phyloP scores from a whole-genome alignment of 2,113 vertebrate species.

The Rhinolophus sinicus region DNA sequence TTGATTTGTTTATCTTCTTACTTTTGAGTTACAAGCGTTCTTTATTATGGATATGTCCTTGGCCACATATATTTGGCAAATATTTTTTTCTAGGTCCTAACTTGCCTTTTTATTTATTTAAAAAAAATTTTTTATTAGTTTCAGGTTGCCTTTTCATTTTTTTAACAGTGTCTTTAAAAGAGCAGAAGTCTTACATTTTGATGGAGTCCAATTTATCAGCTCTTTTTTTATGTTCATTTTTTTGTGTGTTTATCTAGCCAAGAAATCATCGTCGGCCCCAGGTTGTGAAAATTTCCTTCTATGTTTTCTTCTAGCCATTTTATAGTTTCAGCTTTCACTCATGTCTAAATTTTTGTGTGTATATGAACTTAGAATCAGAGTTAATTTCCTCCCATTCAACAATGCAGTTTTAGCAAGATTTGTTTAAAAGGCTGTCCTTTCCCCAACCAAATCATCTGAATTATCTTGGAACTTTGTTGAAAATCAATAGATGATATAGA shows the following conservation, averaged over 20 bases:
- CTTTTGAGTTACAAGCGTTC: neutral
- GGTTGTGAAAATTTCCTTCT: neutral
- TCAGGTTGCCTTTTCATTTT: neutral
- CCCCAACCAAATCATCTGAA: neutral
- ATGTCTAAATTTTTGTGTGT: neutral
- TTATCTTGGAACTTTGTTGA: neutral
- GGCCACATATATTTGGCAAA: neutral
- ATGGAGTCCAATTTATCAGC: neutral
- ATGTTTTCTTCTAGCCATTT: neutral
- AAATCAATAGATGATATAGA: neutral
- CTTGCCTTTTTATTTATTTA: neutral
- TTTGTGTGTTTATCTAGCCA: neutral
- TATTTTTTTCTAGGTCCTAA: neutral
- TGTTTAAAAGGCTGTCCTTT: neutral
- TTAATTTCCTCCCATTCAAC: neutral
- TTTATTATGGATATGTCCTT: neutral
- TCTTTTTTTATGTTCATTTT: neutral
- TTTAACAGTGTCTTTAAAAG: constrained; percentile 6
- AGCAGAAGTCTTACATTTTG: neutral
- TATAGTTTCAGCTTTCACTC: neutral
- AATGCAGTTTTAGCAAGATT: neutral
- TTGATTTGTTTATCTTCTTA: neutral
- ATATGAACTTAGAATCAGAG: neutral
- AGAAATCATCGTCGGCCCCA: neutral
- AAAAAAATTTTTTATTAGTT: too few species aligned